These are phyloP conservation scores for Hirundo rustica DNA, from an alignment of 2,797 vertebrate genomes.

Conservation along the genomic window DNA sequence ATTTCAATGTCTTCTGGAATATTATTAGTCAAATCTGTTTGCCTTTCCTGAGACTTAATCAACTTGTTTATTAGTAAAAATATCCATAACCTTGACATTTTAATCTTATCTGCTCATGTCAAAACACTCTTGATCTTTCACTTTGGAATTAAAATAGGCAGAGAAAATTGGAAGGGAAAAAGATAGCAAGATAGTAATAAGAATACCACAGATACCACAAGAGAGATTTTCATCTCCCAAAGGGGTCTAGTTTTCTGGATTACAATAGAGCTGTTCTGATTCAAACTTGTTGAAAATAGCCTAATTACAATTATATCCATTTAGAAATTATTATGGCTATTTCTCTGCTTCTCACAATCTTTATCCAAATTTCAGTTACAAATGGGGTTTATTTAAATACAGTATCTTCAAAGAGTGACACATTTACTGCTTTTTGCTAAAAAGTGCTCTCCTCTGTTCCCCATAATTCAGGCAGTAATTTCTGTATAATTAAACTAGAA, in stretches of 20 bases:
- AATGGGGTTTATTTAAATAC: background rate
- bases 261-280: background rate
- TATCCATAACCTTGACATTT: background rate
- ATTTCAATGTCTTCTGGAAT: background rate
- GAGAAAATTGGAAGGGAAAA: background rate
- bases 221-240: background rate
- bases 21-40: background rate
- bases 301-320: background rate
- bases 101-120: background rate
- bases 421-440: background rate
- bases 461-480: background rate
- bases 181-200: background rate
- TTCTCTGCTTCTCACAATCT: background rate
- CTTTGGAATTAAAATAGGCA: background rate
- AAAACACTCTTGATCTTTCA: conserved; percentile 3
- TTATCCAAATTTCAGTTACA: background rate
- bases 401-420: background rate
- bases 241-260: background rate
- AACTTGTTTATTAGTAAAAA: conserved; percentile 3
- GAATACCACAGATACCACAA: background rate
- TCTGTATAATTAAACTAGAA: background rate
- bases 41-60: background rate
- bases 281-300: background rate
- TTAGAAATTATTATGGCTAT: background rate
- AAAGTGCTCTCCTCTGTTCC: background rate